These are phyloP conservation scores for Platichthys flesus DNA, from an alignment of 2,113 vertebrate species.

Conservation along the genomic window DNA sequence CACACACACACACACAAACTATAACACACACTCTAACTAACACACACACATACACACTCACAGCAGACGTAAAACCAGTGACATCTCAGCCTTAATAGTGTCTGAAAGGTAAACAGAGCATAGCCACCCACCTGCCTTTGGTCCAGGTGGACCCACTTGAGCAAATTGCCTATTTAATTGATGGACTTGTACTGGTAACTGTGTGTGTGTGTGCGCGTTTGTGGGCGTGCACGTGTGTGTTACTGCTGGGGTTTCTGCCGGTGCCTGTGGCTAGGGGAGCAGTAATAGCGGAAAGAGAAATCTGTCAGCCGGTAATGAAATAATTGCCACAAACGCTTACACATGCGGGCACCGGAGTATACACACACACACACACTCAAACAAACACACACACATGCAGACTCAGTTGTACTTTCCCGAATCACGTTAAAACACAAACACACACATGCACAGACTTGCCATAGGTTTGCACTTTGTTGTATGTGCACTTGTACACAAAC, in stretches of 20 bases:
- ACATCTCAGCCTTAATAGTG: slow-evolving; percentile 62
- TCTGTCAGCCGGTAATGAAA: slow-evolving; percentile 76
- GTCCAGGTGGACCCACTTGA: slow-evolving; percentile 77
- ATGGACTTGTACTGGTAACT: slow-evolving; percentile 73
- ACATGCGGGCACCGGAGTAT: slow-evolving; percentile 6
- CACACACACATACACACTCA: not conserved
- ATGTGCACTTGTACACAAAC: not conserved
- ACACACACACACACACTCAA: accelerated
- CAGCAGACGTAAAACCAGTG: slow-evolving; percentile 34
- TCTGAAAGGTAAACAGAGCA: slow-evolving; percentile 74
- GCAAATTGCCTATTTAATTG: slow-evolving; percentile 79
- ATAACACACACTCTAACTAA: not conserved
- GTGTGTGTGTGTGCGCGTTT: slow-evolving; percentile 24
- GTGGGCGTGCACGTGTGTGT: slow-evolving; percentile 17
- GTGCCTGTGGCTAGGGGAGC: slow-evolving; percentile 57
- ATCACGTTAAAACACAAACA: not conserved
- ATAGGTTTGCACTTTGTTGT: not conserved
- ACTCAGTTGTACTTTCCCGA: not conserved
- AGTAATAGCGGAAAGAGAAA: slow-evolving; percentile 69
- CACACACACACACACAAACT: not conserved
- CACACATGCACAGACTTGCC: not conserved
- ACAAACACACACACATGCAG: not conserved
- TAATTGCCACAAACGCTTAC: slow-evolving; percentile 76
- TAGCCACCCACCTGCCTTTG: slow-evolving; percentile 71
- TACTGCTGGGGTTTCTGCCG: slow-evolving; percentile 42